phyloP scores from a whole-genome alignment of 1,140 invertebrate species.

The Sycophaga agraensis region DNA sequence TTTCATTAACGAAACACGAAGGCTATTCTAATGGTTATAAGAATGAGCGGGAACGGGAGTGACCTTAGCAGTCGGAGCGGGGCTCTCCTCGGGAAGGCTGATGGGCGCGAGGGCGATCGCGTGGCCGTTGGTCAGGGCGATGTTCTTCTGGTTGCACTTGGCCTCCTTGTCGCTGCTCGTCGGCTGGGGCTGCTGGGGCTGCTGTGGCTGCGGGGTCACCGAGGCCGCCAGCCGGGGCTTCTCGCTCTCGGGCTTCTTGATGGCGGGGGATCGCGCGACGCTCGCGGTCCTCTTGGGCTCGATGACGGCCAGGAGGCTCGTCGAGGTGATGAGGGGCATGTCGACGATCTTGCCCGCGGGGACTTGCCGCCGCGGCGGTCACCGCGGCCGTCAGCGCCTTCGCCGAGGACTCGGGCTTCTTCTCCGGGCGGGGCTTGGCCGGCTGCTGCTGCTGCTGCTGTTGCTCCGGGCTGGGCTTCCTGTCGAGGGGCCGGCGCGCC shows the following conservation, averaged over 20 bases:
- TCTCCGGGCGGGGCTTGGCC: no score
- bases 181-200: conserved; percentile 11
- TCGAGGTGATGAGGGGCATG: conserved; percentile 53
- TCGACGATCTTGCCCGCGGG: conserved; percentile 51
- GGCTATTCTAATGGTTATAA: no score
- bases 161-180: conserved; percentile 29
- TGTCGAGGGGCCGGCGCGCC: no score
- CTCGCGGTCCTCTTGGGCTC: conserved; percentile 4
- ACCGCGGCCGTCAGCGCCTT: neutral
- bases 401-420: no score
- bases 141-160: conserved; percentile 6
- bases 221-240: conserved; percentile 39
- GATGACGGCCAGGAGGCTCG: conserved; percentile 34
- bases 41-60: no score
- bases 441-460: no score
- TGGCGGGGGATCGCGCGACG: conserved; percentile 37
- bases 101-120: conserved; percentile 12
- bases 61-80: neutral
- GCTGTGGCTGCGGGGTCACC: no score
- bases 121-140: conserved; percentile 21
- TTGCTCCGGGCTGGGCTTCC: conserved; percentile 11
- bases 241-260: conserved; percentile 49
- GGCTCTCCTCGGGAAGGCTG: neutral
- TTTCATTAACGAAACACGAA: no score
- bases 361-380: no score